Base-by-base conservation (phyloP, 2,888 invertebrate genomes). In the Drosophila mettleri region DNA sequence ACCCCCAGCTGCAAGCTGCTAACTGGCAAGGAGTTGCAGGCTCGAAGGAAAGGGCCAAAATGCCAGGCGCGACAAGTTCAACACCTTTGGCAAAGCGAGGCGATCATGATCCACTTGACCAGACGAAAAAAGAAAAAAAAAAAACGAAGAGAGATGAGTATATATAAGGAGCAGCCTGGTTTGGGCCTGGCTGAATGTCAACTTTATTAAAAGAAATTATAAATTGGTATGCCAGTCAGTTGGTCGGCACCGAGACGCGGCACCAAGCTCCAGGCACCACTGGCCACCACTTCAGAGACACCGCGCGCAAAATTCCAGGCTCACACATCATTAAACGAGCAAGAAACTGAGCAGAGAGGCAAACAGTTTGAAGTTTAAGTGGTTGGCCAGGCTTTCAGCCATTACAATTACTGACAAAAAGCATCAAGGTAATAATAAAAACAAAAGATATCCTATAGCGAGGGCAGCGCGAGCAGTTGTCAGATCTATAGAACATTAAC, bases 121-220 rank as follows among this genome's bases (percentile, higher is more conserved):
- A 75, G 75, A 69, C 70, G 62, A 54, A 67, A 53, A 83, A 83
- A 80, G 75, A 74, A 18, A 14, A 14, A 53, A 83, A 83, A 80
- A 78, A 74, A 18, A 14, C 12, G 8, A 36, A 45, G 39, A 53
- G 34, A 33, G 29, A 31, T 7, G 29, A 31, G 29, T 12, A 48
- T 14, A 31, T 8, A 29, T 4, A 20, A 9, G 48, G 41, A 43
- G 52, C 18, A 29, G 45, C 10, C 55, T 31, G 60, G 60, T 62
- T 45, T 64, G 31, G 41, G 49, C 16, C 38, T 20, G 38, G 38
- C 76, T 74, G 86, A 86, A 87, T 86, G 86, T 86, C 86, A 86
- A 86, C 86, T 86, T 86, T 86, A 86, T 86, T 86, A 87, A 86
- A 86, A 74, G 88, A 86, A 86, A 86, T 86, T 86, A 86, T 86